A percentile compares a stretch with the other conserved stretches of the same genome.
Conservation (phyloP, 1,140 invertebrate genomes). For the Psilanteris sp. region DNA sequence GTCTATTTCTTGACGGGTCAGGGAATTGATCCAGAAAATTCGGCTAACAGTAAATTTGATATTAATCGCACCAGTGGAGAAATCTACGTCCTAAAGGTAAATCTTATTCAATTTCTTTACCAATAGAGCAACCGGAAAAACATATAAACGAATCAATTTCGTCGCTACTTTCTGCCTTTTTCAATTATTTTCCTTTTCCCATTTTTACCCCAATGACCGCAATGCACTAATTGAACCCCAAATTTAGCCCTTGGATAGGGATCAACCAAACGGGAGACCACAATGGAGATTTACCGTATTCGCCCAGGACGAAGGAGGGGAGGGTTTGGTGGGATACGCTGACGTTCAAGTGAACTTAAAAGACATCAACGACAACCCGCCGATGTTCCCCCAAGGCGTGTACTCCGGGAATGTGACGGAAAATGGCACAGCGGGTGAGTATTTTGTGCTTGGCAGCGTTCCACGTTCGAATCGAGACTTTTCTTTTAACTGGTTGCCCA, state of each 20-base stretch:
- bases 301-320: conserved; percentile 97
- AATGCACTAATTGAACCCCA: no score
- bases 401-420: conserved; percentile 97
- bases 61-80: conserved; percentile 96
- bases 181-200: no score
- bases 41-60: conserved; percentile 96
- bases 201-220: no score
- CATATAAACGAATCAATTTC: no score
- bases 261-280: conserved; percentile 96
- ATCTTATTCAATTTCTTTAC: no score
- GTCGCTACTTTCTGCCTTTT: no score
- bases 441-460: conserved; percentile 20
- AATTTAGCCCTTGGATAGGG: conserved; percentile 96
- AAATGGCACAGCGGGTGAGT: conserved; percentile 92
- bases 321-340: conserved; percentile 97
- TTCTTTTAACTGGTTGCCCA: conserved; percentile 6
- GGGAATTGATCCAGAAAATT: conserved; percentile 96
- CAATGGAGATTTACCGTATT: conserved; percentile 99
- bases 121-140: no score
- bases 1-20: conserved; percentile 98
- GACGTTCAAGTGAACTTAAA: conserved; percentile 98
- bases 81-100: conserved; percentile 94
- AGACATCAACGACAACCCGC: conserved; percentile 99
- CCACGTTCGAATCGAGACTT: conserved; percentile 10
- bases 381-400: conserved; percentile 95